A percentile compares a stretch with the other conserved stretches of the same genome.
Conservation (phyloP, 2,113 vertebrate species). For the Sceloporus tristichus region DNA sequence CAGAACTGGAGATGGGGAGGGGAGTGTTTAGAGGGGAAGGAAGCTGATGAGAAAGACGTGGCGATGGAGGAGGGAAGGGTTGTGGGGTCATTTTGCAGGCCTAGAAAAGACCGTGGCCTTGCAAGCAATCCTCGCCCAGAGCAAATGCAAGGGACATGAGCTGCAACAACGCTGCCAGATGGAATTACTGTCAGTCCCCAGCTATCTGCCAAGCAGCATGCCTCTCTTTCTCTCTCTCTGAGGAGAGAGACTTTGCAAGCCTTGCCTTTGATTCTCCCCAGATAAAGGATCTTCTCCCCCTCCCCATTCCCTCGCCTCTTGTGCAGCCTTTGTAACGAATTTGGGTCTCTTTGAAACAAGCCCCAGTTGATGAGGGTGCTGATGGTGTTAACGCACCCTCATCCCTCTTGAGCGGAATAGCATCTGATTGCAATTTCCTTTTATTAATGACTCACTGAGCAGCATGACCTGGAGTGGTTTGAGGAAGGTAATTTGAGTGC, state of each 20-base stretch:
- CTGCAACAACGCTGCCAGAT: neutral
- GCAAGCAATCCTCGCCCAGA: neutral
- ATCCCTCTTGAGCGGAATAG: slow-evolving; percentile 18
- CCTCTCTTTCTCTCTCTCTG: neutral
- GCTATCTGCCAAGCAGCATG: neutral
- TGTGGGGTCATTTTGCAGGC: neutral
- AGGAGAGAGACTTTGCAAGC: neutral
- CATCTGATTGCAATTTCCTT: slow-evolving; percentile 37
- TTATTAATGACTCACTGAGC: slow-evolving; percentile 29
- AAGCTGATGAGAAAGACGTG: neutral
- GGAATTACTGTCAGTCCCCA: slow-evolving; percentile 1
- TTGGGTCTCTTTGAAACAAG: slow-evolving; percentile 35
- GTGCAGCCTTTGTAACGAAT: slow-evolving; percentile 12
- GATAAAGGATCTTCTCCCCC: neutral
- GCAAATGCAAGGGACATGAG: neutral
- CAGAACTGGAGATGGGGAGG: too few relatives aligned
- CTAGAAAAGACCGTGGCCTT: neutral
- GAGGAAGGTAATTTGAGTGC: slow-evolving; percentile 19
- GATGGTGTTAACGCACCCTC: neutral
- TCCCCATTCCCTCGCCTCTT: neutral
- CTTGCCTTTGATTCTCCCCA: slow-evolving; percentile 13
- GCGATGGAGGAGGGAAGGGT: neutral
- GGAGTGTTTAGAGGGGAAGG: neutral
- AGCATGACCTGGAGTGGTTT: slow-evolving; percentile 31
- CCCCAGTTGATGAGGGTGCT: slow-evolving; percentile 9